Conservation (phyloP, 2,797 vertebrate species). For the Ctenochaetus hawaiiensis region DNA sequence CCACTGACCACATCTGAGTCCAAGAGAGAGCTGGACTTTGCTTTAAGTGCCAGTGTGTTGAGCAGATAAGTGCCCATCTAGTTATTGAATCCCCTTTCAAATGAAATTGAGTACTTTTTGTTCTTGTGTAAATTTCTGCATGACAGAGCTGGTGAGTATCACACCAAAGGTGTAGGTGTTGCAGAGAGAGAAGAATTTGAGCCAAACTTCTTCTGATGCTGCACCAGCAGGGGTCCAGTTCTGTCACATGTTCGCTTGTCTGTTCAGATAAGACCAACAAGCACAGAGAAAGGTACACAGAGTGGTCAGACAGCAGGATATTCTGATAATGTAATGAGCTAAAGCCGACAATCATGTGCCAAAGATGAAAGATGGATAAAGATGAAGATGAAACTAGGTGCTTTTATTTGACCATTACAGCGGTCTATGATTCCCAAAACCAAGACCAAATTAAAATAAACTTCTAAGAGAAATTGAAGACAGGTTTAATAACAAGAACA, state of each 20-base stretch:
- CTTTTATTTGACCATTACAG: neutral
- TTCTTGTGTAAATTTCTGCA: conserved; percentile 16
- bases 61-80: conserved; percentile 2
- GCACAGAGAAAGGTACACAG: conserved; percentile 14
- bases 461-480: neutral
- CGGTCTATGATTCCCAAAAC: neutral
- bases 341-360: conserved; percentile 15
- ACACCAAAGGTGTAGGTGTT: conserved; percentile 42
- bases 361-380: conserved; percentile 11
- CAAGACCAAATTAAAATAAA: conserved; percentile 6
- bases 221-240: conserved; percentile 41
- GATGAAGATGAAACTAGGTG: conserved; percentile 14
- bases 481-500: neutral
- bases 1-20: conserved; percentile 55
- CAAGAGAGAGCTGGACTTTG: conserved; percentile 47
- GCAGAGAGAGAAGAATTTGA: conserved; percentile 56
- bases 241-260: conserved; percentile 65
- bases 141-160: conserved; percentile 31
- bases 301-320: conserved; percentile 36
- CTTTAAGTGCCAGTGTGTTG: conserved; percentile 29
- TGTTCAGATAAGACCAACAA: conserved; percentile 54
- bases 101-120: conserved; percentile 1
- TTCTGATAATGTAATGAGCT: conserved; percentile 32
- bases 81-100: conserved; percentile 27
- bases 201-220: conserved; percentile 32